Conservation (phyloP, 2,113 vertebrate species). For the Rhynchomys soricoides region DNA sequence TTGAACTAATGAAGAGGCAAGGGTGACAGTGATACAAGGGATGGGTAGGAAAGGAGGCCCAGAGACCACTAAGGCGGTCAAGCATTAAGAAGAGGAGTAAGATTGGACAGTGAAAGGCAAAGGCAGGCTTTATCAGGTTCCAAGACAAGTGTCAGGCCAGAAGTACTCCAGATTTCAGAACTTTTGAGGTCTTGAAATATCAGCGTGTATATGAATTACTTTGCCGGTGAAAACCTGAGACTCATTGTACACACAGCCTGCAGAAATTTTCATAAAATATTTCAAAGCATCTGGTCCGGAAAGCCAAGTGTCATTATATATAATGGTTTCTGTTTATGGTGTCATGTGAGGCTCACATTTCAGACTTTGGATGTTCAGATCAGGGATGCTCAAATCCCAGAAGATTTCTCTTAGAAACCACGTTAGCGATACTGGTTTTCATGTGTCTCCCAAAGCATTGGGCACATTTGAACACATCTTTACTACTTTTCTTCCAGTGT, state of each 20-base stretch:
- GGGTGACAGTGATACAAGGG: background rate
- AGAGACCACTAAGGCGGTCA: background rate
- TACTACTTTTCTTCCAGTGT: background rate
- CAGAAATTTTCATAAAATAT: background rate
- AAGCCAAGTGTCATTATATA: too few relatives aligned
- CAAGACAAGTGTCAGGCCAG: background rate
- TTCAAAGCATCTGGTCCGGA: background rate
- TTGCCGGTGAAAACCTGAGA: background rate
- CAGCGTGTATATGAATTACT: fast-evolving
- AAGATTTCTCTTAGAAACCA: background rate
- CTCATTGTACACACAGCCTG: background rate
- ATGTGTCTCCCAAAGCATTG: background rate
- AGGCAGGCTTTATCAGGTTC: background rate
- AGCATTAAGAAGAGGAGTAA: background rate
- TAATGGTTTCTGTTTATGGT: background rate
- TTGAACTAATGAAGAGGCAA: background rate
- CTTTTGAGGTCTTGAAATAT: background rate
- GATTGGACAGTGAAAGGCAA: background rate
- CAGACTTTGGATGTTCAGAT: background rate
- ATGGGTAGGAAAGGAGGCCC: background rate
- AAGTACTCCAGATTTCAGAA: background rate
- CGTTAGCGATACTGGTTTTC: background rate
- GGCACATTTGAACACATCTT: background rate
- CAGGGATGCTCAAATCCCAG: background rate
- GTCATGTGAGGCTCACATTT: background rate